These are phyloP conservation scores for Thamnaconus septentrionalis DNA, from an alignment of 2,113 vertebrate species.

Conservation along the genomic window DNA sequence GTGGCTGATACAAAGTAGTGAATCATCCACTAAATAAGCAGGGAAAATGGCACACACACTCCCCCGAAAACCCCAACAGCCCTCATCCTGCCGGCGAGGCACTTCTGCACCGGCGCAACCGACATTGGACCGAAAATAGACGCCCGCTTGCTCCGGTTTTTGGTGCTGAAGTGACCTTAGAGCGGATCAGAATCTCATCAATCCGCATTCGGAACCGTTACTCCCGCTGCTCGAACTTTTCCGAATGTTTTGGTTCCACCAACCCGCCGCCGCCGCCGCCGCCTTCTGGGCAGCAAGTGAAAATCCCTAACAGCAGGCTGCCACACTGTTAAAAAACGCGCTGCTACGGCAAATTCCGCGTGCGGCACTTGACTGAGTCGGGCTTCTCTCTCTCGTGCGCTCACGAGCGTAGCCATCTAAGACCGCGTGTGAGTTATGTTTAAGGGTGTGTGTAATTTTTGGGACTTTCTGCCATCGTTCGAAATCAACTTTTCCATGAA, in stretches of 20 bases:
- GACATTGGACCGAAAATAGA: conserved; percentile 69
- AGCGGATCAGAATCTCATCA: conserved; percentile 76
- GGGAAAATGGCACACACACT: conserved; percentile 65
- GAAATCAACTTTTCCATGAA: conserved; percentile 72
- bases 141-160: conserved; percentile 52
- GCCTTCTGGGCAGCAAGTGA: conserved; percentile 48
- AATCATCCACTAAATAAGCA: conserved; percentile 69
- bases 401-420: conserved; percentile 63
- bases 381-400: conserved; percentile 67
- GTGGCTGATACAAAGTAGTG: conserved; percentile 67
- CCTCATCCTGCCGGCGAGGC: conserved; percentile 48
- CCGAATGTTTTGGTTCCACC: conserved; percentile 49
- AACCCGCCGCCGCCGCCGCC: conserved; percentile 1
- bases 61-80: conserved; percentile 61
- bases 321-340: conserved; percentile 61
- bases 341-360: conserved; percentile 69
- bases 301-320: conserved; percentile 62
- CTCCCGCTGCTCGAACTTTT: conserved; percentile 61
- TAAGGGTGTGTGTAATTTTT: conserved; percentile 65
- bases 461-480: conserved; percentile 60
- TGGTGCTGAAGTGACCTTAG: conserved; percentile 73
- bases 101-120: conserved; percentile 49
- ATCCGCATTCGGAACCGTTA: conserved; percentile 73
- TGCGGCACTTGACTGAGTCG: conserved; percentile 72
- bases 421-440: conserved; percentile 69